Evolutionary conservation across 2,113 vertebrate species (phyloP), one percentile per base, ranked within the genome.

Genomic region (Eublepharis macularius): DNA sequence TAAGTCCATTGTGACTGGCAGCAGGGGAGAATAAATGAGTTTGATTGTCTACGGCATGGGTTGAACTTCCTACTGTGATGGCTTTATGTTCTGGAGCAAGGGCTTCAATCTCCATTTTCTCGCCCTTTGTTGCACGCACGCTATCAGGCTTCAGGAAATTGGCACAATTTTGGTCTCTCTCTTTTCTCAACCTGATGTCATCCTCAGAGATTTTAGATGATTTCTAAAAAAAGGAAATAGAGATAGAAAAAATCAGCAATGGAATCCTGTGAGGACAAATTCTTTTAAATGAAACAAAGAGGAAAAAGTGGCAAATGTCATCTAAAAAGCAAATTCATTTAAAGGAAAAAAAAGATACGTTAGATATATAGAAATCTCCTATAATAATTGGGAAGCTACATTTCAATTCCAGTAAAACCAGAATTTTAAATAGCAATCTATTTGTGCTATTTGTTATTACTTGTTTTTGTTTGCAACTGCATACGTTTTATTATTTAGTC

Each of bases 51-150:
- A 83, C 43, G 34, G 95, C 89, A 87, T 92, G 90, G 13, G 93
- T 70, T 45, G 96, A 94, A 86, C 93, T 90, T 91, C 96, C 91
- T 47, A 94, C 93, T 24, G 95, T 90, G 83, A 95, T 93, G 79
- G 86, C 95, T 91, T 96, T 96, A 89, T 96, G 96, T 89, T 96
- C 96, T 92, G 96, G 89, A 77, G 94, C 92, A 13, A 96, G 94
- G 90, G 96, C 94, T 93, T 98, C 98, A 92, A 98, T 94, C 94
- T 99, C 99, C 98, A 99, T 99, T 92, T 92, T 96, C 90, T 94
- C 93, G 89, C 94, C 95, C 74, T 94, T 95, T 93, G 94, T 91
- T 79, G 96, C 86, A 93, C 97, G 96, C 80, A 96, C 87, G 93
- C 95, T 94, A 86, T 97, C 94, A 39, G 97, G 94, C 88, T 98